These are phyloP conservation scores for Drosophila elegans DNA, from an alignment of 1,140 invertebrate genomes.

Conservation along the genomic window DNA sequence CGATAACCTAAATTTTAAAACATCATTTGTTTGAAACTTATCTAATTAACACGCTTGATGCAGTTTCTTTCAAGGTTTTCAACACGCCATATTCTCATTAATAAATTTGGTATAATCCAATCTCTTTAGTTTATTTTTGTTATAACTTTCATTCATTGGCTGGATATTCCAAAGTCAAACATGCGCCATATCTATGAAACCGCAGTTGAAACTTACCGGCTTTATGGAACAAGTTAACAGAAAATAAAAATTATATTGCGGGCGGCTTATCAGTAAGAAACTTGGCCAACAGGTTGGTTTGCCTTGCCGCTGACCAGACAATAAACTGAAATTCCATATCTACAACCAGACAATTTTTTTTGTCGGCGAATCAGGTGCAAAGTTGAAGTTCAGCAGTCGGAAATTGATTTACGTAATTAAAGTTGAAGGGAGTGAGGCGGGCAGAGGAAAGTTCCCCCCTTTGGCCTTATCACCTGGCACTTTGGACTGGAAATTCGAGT, in stretches of 20 bases:
- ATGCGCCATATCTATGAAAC: constrained; percentile 20
- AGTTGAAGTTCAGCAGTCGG: constrained; percentile 46
- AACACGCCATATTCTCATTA: not conserved
- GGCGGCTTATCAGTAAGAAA: constrained; percentile 35
- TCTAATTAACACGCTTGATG: not conserved
- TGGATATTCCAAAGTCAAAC: constrained; percentile 1
- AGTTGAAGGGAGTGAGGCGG: not conserved
- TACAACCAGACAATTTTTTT: not conserved
- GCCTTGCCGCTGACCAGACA: constrained; percentile 21
- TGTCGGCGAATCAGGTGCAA: constrained; percentile 18
- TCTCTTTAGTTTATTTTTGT: not conserved
- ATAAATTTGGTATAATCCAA: not conserved
- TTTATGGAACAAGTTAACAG: constrained; percentile 33
- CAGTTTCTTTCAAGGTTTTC: too few relatives aligned
- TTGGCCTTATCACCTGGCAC: constrained; percentile 46
- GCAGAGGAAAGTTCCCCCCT: not conserved
- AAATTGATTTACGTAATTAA: constrained; percentile 54
- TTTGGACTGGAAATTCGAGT: constrained; percentile 47
- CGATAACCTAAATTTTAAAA: too few relatives aligned
- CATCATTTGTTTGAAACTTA: not conserved
- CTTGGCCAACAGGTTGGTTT: constrained; percentile 41
- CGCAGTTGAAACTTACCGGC: constrained; percentile 4
- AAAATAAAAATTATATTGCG: constrained; percentile 40
- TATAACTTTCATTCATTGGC: constrained; percentile 13
- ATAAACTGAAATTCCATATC: constrained; percentile 33